phyloP scores from a whole-genome alignment of 64 coral and sea anemone genomes.

The Montipora sp. region DNA sequence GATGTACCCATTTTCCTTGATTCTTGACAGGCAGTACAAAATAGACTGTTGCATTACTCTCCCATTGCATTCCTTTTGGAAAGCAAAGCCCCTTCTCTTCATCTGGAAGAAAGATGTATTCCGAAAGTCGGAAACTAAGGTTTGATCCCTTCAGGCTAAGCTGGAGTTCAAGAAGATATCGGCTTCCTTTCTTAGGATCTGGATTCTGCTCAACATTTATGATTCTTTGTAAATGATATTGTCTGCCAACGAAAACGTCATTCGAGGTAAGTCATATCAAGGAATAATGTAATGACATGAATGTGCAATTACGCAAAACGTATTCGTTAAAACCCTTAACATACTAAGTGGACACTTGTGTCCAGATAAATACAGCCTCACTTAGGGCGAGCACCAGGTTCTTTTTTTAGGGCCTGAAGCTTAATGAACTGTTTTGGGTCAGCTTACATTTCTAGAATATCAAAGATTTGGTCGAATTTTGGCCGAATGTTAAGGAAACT shows the following conservation, averaged over 20 bases:
- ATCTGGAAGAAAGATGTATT: conserved; percentile 13
- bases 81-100: conserved; percentile 4
- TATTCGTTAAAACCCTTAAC: no score
- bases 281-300: no score
- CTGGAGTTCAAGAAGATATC: conserved; percentile 51
- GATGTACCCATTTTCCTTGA: no score
- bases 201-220: conserved; percentile 57
- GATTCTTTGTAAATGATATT: conserved; percentile 27
- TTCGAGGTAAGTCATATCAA: background rate
- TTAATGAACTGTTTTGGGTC: no score
- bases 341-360: no score
- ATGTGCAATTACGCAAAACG: no score
- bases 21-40: conserved; percentile 40
- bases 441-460: no score
- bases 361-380: no score
- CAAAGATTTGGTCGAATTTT: no score
- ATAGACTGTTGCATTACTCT: conserved; percentile 33
- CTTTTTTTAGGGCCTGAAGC: no score
- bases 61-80: conserved; percentile 36
- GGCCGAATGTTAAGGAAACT: no score
- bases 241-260: background rate
- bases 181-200: background rate
- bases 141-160: conserved; percentile 7
- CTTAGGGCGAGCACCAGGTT: no score
- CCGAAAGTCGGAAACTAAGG: conserved; percentile 28